A percentile compares a stretch with the other conserved stretches of the same genome.
Conservation (phyloP, 2,113 vertebrate genomes). For the Carassius gibelio region DNA sequence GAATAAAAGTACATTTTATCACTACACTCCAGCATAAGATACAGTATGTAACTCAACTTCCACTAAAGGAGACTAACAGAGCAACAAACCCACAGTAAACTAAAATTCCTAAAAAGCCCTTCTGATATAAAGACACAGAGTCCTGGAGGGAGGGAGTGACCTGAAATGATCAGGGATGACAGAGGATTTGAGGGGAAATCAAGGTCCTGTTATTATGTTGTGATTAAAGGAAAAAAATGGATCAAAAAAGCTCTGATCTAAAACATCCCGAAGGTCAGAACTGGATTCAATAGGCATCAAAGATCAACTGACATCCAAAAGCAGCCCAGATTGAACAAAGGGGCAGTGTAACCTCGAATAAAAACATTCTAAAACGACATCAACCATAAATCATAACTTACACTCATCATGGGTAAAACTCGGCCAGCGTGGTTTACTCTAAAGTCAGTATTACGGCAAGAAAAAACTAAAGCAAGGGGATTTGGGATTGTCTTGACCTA, state of each 20-base stretch:
- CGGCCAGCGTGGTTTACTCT: background rate
- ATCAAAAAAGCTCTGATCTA: background rate
- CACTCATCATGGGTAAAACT: constrained; percentile 3
- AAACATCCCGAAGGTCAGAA: background rate
- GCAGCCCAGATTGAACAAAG: background rate
- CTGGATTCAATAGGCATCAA: background rate
- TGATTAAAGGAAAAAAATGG: background rate
- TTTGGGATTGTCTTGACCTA: constrained; percentile 8
- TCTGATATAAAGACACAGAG: background rate
- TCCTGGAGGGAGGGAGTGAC: constrained; percentile 10
- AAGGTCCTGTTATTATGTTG: background rate
- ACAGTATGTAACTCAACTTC: background rate
- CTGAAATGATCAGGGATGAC: constrained; percentile 14
- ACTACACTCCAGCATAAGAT: background rate
- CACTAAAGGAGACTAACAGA: background rate
- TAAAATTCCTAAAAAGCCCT: background rate
- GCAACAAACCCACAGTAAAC: background rate
- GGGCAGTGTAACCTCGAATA: background rate
- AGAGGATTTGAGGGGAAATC: background rate
- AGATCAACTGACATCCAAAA: background rate
- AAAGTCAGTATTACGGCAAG: background rate
- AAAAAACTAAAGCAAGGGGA: constrained; percentile 5
- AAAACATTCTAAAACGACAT: background rate
- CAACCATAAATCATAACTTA: background rate
- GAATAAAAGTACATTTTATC: background rate